Percentiles rank a stretch among this genome's conserved stretches.
Conservation (phyloP, 2,797 vertebrate genomes). For the Anguilla obscura region DNA sequence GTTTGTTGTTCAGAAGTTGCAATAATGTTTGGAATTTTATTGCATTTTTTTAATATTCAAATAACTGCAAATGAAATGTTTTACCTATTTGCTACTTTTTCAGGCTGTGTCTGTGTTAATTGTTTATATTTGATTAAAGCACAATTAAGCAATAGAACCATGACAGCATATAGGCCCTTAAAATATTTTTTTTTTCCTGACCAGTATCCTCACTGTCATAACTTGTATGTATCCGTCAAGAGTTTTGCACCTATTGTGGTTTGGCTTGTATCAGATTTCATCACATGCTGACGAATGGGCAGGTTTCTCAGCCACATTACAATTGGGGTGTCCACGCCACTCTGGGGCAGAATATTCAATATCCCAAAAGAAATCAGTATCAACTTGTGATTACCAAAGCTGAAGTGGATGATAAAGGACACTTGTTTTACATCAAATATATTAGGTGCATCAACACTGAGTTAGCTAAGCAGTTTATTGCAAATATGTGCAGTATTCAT, state of each 20-base stretch:
- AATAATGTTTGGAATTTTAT: not conserved
- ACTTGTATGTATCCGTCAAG: not conserved
- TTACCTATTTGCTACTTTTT: not conserved
- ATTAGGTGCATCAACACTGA: too few relatives aligned
- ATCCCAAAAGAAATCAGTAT: too few relatives aligned
- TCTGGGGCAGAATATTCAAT: too few relatives aligned
- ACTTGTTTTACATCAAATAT: too few relatives aligned
- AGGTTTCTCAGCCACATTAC: too few relatives aligned
- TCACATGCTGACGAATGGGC: not conserved
- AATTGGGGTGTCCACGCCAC: too few relatives aligned
- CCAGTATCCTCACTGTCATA: not conserved
- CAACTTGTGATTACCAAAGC: too few relatives aligned
- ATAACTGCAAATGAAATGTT: not conserved
- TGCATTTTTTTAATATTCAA: not conserved
- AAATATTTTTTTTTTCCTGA: not conserved
- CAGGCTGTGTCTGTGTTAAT: not conserved
- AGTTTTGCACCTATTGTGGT: not conserved
- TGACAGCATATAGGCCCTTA: not conserved
- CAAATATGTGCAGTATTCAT: too few relatives aligned
- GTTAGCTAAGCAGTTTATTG: too few relatives aligned
- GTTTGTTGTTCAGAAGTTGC: not conserved
- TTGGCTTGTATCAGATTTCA: not conserved
- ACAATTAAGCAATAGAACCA: not conserved
- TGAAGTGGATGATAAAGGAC: too few relatives aligned
- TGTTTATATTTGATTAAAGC: not conserved